A percentile compares a stretch with the other conserved stretches of the same genome.
Evolutionary conservation across 2,113 vertebrate genomes (phyloP).

Genomic region (Salvelinus namaycush): DNA sequence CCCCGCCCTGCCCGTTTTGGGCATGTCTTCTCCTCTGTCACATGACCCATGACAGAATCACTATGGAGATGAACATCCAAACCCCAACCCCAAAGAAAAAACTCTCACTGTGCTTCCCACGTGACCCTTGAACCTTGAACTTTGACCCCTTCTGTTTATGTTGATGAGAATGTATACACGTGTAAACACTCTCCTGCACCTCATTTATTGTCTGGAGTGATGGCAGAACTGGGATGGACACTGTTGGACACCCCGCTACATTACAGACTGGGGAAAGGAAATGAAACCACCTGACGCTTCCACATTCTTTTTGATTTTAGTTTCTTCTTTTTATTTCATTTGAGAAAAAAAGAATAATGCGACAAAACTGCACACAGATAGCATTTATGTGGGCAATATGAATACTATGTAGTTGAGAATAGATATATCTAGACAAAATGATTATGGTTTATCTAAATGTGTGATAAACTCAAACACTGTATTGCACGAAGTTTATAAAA

Average conservation of each 20-base stretch:
- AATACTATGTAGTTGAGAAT: constrained; percentile 78
- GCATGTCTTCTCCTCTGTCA: constrained; percentile 48
- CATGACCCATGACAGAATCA: constrained; percentile 48
- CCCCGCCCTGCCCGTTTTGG: constrained; percentile 27
- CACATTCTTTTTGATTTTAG: constrained; percentile 49
- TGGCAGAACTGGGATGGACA: constrained; percentile 45
- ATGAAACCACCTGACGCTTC: constrained; percentile 63
- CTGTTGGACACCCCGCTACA: constrained; percentile 45
- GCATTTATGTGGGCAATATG: constrained; percentile 78
- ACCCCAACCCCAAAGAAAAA: constrained; percentile 44
- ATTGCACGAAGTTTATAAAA: constrained; percentile 82
- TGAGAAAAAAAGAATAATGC: constrained; percentile 62
- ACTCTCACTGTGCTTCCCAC: constrained; percentile 71
- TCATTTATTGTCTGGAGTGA: constrained; percentile 22
- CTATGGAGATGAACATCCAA: constrained; percentile 42
- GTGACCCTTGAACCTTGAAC: constrained; percentile 42
- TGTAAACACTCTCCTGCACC: constrained; percentile 3
- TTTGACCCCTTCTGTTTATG: constrained; percentile 51
- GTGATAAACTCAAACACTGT: constrained; percentile 81
- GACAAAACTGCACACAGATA: constrained; percentile 72
- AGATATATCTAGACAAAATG: constrained; percentile 71
- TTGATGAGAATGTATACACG: constrained; percentile 67
- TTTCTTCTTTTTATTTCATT: constrained; percentile 60
- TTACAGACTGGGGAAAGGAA: constrained; percentile 47
- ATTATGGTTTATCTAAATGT: constrained; percentile 80